Evolutionary conservation across 2,888 invertebrate species (phyloP).

Genomic region (Drosophila multiciliata): DNA sequence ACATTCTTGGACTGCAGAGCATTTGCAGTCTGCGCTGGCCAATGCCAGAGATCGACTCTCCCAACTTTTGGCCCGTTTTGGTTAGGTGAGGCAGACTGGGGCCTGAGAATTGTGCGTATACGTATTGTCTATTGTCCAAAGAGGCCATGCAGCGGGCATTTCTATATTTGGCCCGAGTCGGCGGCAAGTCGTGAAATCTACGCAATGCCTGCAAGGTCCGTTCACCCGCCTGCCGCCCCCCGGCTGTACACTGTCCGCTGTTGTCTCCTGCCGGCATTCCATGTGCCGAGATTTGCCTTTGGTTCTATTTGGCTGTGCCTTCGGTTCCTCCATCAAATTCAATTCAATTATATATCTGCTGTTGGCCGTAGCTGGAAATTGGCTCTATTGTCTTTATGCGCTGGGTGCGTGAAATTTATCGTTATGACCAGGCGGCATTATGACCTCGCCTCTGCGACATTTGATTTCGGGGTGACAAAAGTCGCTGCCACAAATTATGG

Average conservation of each 20-base stretch:
- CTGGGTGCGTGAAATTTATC: conserved; percentile 76
- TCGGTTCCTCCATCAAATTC: conserved; percentile 51
- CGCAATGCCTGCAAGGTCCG: conserved; percentile 58
- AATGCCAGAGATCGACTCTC: conserved; percentile 15
- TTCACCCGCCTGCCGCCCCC: conserved; percentile 14
- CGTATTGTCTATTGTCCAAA: conserved; percentile 69
- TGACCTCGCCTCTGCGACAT: conserved; percentile 73
- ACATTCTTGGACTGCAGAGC: conserved; percentile 12
- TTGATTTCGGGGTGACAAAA: conserved; percentile 66
- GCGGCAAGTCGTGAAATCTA: conserved; percentile 61
- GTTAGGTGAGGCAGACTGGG: conserved; percentile 16
- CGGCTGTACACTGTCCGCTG: neutral
- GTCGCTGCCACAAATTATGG: conserved; percentile 60
- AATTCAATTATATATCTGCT: conserved; percentile 68
- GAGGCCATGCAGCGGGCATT: conserved; percentile 51
- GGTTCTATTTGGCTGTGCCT: conserved; percentile 19
- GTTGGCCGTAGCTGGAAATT: conserved; percentile 52
- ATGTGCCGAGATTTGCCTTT: conserved; percentile 69
- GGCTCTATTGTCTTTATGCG: conserved; percentile 69
- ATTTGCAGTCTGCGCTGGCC: conserved; percentile 9
- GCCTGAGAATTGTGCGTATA: conserved; percentile 71
- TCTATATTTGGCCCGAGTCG: conserved; percentile 65
- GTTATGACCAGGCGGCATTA: conserved; percentile 66
- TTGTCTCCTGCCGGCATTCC: conserved; percentile 46
- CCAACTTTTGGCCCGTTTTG: conserved; percentile 49